Conservation (phyloP, 2,797 vertebrate species). For the Fringilla coelebs region DNA sequence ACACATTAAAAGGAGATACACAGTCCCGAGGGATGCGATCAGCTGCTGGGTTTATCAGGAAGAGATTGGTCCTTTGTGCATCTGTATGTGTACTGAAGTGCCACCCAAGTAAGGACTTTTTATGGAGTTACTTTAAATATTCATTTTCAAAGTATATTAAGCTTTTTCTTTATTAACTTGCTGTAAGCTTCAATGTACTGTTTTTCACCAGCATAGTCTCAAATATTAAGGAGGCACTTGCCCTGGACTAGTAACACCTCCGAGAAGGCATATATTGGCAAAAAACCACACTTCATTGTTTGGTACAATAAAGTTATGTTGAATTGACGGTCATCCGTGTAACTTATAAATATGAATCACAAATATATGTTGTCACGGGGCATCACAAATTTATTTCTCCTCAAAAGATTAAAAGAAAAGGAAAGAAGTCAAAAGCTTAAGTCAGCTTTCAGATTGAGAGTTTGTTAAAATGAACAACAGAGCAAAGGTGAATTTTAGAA, state of each 20-base stretch:
- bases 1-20: not conserved
- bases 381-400: slow-evolving; percentile 1
- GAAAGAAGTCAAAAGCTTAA: not conserved
- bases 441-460: not conserved
- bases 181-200: not conserved
- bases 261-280: slow-evolving; percentile 49
- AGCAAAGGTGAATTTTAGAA: not conserved
- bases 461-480: not conserved
- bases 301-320: not conserved
- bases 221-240: slow-evolving; percentile 19
- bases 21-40: not conserved
- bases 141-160: slow-evolving; percentile 40
- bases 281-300: slow-evolving; percentile 47
- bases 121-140: slow-evolving; percentile 7
- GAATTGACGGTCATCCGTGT: slow-evolving; percentile 26
- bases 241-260: slow-evolving; percentile 28
- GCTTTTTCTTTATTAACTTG: slow-evolving; percentile 20
- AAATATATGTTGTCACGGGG: not conserved
- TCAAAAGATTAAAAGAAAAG: not conserved
- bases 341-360: slow-evolving; percentile 36
- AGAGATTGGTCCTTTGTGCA: not conserved
- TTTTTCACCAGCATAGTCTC: slow-evolving; percentile 1
- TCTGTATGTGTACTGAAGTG: not conserved
- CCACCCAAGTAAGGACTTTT: slow-evolving; percentile 5
- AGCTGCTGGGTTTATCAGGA: not conserved